Percentiles rank a stretch among this genome's conserved stretches.
Evolutionary conservation across 2,888 invertebrate genomes (phyloP).

Genomic region (Mesorhabditis belari): DNA sequence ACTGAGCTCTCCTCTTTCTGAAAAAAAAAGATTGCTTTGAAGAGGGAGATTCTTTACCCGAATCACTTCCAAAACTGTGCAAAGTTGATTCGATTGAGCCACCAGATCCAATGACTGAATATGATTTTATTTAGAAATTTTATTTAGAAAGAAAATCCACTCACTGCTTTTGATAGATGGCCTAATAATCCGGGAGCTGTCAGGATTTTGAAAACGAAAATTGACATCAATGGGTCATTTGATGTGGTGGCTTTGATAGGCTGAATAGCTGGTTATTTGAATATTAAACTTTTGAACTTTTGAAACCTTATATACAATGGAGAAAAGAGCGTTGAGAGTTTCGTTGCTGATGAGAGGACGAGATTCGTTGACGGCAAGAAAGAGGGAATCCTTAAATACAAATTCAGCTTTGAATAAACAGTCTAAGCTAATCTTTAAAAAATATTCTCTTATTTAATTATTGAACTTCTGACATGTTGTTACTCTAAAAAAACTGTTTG

Average conservation of each 20-base stretch:
- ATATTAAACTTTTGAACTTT: constrained; percentile 16
- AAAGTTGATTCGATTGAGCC: not conserved
- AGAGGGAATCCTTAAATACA: constrained; percentile 18
- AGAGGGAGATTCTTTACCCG: not conserved
- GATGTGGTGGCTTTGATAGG: not conserved
- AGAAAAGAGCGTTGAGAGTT: constrained; percentile 34
- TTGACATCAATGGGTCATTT: constrained; percentile 4
- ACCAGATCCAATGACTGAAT: not conserved
- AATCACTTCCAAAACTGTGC: not conserved
- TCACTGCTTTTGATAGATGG: constrained; percentile 23
- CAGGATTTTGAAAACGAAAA: constrained; percentile 19
- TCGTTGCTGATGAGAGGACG: constrained; percentile 19
- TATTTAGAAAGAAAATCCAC: not conserved
- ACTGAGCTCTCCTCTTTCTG: not conserved
- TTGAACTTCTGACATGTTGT: not conserved
- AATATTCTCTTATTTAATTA: constrained; percentile 66
- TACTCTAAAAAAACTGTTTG: constrained; percentile 64
- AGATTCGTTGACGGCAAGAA: constrained; percentile 19
- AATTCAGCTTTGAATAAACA: not conserved
- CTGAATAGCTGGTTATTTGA: not conserved
- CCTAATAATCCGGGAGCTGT: constrained; percentile 27
- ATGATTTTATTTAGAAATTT: not conserved
- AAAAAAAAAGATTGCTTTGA: not conserved
- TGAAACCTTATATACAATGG: constrained; percentile 4
- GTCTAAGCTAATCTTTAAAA: not conserved